These are phyloP conservation scores for Mesoclemmys tuberculata DNA, from an alignment of 2,113 vertebrate species.

Conservation along the genomic window DNA sequence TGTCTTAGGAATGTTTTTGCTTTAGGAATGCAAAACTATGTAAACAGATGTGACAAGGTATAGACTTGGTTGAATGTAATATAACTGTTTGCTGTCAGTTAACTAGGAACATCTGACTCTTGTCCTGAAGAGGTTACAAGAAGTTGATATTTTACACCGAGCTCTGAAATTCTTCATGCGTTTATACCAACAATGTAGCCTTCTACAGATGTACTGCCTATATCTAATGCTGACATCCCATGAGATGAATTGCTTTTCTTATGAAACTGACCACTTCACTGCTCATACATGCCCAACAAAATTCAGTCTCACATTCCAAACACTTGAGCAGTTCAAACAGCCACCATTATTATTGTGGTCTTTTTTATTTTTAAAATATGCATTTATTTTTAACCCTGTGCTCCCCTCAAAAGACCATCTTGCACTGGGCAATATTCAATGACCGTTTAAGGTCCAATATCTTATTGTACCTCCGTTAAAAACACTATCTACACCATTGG, in stretches of 20 bases:
- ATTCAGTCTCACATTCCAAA: background rate
- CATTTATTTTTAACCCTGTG: background rate
- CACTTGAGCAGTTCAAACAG: background rate
- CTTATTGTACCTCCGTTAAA: background rate
- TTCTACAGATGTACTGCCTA: background rate
- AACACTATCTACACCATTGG: background rate
- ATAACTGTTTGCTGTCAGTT: background rate
- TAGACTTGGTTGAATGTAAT: constrained; percentile 9
- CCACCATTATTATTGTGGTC: background rate
- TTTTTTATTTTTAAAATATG: background rate
- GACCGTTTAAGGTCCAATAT: background rate
- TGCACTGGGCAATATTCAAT: background rate
- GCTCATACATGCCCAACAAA: background rate
- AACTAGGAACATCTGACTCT: background rate
- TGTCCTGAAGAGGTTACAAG: background rate
- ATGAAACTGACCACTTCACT: background rate
- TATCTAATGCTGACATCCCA: background rate
- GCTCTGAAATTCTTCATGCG: background rate
- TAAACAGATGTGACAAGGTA: constrained; percentile 2
- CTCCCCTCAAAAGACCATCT: background rate
- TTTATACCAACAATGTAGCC: background rate
- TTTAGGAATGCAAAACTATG: constrained; percentile 3
- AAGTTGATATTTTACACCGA: background rate
- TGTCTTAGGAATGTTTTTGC: background rate
- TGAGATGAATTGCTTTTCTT: background rate